Percentiles rank a stretch among this genome's conserved stretches.
These are phyloP conservation scores for Anastrepha obliqua DNA, from an alignment of 1,140 invertebrate genomes.

Conservation along the genomic window DNA sequence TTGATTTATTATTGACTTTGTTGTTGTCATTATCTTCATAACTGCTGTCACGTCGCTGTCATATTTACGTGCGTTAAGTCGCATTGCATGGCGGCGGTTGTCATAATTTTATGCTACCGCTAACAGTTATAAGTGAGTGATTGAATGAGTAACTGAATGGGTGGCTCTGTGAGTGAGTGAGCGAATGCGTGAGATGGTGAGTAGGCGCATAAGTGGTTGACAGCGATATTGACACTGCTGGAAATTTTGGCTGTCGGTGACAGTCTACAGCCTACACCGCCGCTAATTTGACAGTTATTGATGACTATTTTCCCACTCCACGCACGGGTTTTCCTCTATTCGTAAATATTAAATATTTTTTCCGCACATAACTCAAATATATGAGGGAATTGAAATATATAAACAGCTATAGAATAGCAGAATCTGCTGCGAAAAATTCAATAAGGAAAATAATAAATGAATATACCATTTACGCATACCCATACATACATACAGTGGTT, in stretches of 20 bases:
- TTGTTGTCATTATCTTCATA: slow-evolving; percentile 52
- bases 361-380: background rate
- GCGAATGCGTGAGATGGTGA: background rate
- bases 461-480: background rate
- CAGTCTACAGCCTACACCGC: background rate
- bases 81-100: slow-evolving; percentile 25
- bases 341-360: background rate
- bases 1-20: slow-evolving; percentile 53
- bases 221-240: background rate
- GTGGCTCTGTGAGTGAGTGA: background rate
- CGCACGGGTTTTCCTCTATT: background rate
- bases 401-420: too few species aligned
- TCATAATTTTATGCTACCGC: slow-evolving; percentile 30
- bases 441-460: too few species aligned
- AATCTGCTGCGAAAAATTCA: too few species aligned
- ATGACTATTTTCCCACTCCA: slow-evolving; percentile 45
- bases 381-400: too few species aligned
- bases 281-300: slow-evolving; percentile 53
- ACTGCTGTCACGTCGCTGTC: slow-evolving; percentile 54
- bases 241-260: background rate
- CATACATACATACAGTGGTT: too few species aligned
- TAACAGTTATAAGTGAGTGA: background rate
- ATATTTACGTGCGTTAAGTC: slow-evolving; percentile 32
- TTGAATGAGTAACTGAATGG: background rate
- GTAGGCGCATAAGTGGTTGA: background rate